Conservation (phyloP, 2,888 invertebrate genomes). For the Chorisops tibialis region DNA sequence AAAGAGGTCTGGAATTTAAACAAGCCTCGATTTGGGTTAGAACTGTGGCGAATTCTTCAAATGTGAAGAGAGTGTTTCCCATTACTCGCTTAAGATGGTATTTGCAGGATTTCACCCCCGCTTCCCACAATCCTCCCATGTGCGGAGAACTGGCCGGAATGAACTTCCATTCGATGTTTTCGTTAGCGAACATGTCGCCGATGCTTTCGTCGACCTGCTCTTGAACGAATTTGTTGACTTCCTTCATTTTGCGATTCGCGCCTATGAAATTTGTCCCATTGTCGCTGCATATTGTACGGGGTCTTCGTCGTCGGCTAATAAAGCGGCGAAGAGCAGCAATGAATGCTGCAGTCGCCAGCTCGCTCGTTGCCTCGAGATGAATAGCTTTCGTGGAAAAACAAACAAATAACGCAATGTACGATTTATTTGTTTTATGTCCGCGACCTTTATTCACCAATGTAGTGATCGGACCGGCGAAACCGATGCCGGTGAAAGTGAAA, state of each 20-base stretch:
- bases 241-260: conserved; percentile 25
- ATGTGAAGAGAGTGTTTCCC: background rate
- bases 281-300: background rate
- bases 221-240: background rate
- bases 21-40: conserved; percentile 33
- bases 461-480: too few relatives aligned
- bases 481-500: too few relatives aligned
- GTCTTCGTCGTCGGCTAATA: background rate
- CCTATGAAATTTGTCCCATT: conserved; percentile 7
- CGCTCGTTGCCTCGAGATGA: background rate
- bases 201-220: background rate
- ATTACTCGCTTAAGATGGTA: background rate
- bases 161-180: conserved; percentile 36
- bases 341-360: background rate
- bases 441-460: background rate
- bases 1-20: background rate
- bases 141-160: conserved; percentile 4
- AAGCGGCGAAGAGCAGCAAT: background rate
- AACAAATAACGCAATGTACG: background rate
- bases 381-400: background rate
- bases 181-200: background rate
- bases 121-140: conserved; percentile 23
- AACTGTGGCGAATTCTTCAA: conserved; percentile 38
- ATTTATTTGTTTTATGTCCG: background rate
- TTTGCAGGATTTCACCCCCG: background rate